These are phyloP conservation scores for Papilio polytes DNA, from an alignment of 1,140 invertebrate species.

Conservation along the genomic window DNA sequence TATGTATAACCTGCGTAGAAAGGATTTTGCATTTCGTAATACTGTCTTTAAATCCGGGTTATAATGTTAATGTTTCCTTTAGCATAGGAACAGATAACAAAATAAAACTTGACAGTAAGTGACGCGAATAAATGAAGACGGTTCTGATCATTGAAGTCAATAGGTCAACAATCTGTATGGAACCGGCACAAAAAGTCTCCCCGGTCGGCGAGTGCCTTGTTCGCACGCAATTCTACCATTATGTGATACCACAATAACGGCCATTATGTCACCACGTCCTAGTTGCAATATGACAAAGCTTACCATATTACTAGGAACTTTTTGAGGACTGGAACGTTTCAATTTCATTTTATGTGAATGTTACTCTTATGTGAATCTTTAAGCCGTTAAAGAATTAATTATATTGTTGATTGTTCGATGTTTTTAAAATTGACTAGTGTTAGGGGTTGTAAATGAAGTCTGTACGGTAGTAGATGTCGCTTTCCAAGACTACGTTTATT, in stretches of 20 bases:
- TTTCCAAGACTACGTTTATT: too few species aligned
- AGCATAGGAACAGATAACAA: background rate
- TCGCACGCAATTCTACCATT: constrained; percentile 21
- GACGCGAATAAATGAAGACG: background rate
- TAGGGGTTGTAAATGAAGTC: too few species aligned
- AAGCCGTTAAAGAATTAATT: too few species aligned
- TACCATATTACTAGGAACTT: constrained; percentile 2
- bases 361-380: too few species aligned
- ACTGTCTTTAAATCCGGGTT: too few species aligned
- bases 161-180: background rate
- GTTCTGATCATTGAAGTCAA: background rate
- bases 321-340: background rate
- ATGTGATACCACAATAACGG: constrained; percentile 32
- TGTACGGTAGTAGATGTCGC: too few species aligned
- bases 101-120: background rate
- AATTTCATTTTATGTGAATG: background rate
- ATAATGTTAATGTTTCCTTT: background rate
- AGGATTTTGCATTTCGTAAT: too few species aligned
- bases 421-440: too few species aligned
- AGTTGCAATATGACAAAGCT: constrained; percentile 42
- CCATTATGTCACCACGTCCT: constrained; percentile 47
- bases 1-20: too few species aligned
- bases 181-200: constrained; percentile 4
- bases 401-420: too few species aligned
- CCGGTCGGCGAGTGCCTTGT: background rate